phyloP scores from a whole-genome alignment of 2,113 vertebrate genomes.

The Tonatia bakeri region DNA sequence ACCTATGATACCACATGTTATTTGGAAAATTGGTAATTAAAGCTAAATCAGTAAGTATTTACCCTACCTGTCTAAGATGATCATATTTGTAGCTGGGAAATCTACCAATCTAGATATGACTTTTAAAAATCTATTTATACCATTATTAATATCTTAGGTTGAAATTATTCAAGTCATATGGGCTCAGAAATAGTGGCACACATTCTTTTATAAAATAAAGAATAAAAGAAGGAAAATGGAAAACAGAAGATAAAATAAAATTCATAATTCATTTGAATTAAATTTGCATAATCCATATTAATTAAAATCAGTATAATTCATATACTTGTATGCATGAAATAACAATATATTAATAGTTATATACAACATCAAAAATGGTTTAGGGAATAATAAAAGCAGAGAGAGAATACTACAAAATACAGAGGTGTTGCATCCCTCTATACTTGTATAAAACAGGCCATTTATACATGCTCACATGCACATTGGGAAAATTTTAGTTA shows the following conservation, averaged over 20 bases:
- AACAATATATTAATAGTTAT: not conserved
- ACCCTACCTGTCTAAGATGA: not conserved
- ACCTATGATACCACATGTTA: not conserved
- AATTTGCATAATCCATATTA: not conserved
- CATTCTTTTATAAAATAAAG: not conserved
- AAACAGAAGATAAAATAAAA: not conserved
- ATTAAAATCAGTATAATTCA: not conserved
- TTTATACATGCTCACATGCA: not conserved
- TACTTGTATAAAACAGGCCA: not conserved
- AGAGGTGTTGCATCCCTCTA: not conserved
- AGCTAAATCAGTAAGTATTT: not conserved
- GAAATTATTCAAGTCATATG: not conserved
- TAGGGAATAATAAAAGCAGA: not conserved
- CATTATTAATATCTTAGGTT: not conserved
- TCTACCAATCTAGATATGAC: not conserved
- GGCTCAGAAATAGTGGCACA: not conserved
- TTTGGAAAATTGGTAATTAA: not conserved
- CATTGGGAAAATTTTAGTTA: not conserved
- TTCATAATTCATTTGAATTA: not conserved
- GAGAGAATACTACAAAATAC: not conserved
- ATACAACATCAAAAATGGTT: not conserved
- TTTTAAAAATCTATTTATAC: not conserved
- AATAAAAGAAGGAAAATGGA: not conserved
- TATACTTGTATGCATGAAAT: not conserved
- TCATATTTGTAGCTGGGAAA: not conserved